Evolutionary conservation across 1,140 invertebrate genomes (phyloP), one percentile per base, ranked within the genome.

Genomic region (Daktulosphaira vitifoliae): DNA sequence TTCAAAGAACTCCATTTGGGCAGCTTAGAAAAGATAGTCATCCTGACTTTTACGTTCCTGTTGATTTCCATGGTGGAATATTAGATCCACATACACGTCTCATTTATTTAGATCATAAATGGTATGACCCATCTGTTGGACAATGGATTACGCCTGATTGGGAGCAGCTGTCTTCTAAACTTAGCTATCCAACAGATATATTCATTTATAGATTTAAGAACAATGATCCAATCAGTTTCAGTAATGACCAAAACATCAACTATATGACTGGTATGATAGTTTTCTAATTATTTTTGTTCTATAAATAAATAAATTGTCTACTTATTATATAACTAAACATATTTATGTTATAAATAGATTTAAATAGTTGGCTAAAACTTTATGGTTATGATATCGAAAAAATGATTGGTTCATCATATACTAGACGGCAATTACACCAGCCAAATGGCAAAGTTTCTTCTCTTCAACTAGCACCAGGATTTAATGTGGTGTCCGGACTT

Each of bases 111-210:
- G 82, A 86, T 49, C 86, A 87, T 56, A 79, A 92, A 56, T 80
- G 94, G 50, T 98, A 97, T 73, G 94, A 97, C 76, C 89, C 94
- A 0, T 81, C 85, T 0, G 88, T 94, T 39, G 93, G 92, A 3
- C 90, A 95, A 71, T 97, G 92, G 90, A 89, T 96, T 81, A 91
- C 90, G 0, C 93, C 94, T 1, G 84, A 87, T 26, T 96, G 92
- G 87, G 86, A 91, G 70, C 82, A 86, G 67, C 79, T 94, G 67
- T 86, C 90, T 1, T 86, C 87, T 13, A 78, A 84, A 65, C 77
- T 94, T 51, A 89, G 84, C 8, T 82, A 86, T 15, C 90, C 91
- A 1, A 90, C 87, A 0, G 88, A 92, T 71, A 86, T 96, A 20
- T 94, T 93, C 72, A 89, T 92, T 62, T 95, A 96, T 71, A 79